Evolutionary conservation across 2,888 invertebrate species (phyloP).

Genomic region (Macaria liturata): DNA sequence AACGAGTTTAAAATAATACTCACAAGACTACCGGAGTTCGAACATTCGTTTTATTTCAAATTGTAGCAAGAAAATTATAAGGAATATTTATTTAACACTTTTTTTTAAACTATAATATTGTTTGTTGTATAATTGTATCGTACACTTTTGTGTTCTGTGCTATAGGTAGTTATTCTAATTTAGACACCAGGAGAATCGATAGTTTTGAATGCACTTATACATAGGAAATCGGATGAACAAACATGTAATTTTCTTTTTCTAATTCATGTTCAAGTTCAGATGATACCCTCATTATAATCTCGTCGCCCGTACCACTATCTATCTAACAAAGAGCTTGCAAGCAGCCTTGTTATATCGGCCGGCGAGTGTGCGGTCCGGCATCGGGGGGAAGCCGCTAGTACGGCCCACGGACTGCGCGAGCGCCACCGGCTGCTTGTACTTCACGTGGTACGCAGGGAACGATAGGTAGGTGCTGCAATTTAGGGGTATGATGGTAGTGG

Average conservation of each 20-base stretch:
- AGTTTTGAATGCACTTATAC: too few relatives aligned
- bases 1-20: constrained; percentile 85
- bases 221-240: too few relatives aligned
- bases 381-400: constrained; percentile 72
- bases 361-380: constrained; percentile 82
- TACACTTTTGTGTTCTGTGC: too few relatives aligned
- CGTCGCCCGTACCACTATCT: neutral
- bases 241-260: too few relatives aligned
- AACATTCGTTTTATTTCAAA: constrained; percentile 83
- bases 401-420: constrained; percentile 78
- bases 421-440: constrained; percentile 84
- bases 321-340: constrained; percentile 71
- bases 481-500: too few relatives aligned
- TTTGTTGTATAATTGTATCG: too few relatives aligned
- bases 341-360: constrained; percentile 81
- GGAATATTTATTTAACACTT: neutral
- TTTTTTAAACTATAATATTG: too few relatives aligned
- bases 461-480: constrained; percentile 77
- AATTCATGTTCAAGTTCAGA: too few relatives aligned
- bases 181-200: too few relatives aligned
- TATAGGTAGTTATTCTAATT: too few relatives aligned
- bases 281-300: too few relatives aligned
- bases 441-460: constrained; percentile 81
- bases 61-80: constrained; percentile 49
- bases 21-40: constrained; percentile 85